Evolutionary conservation across 2,888 invertebrate species (phyloP), one percentile per base, ranked within the genome.

Genomic region (Polydrusus pterygomalis): DNA sequence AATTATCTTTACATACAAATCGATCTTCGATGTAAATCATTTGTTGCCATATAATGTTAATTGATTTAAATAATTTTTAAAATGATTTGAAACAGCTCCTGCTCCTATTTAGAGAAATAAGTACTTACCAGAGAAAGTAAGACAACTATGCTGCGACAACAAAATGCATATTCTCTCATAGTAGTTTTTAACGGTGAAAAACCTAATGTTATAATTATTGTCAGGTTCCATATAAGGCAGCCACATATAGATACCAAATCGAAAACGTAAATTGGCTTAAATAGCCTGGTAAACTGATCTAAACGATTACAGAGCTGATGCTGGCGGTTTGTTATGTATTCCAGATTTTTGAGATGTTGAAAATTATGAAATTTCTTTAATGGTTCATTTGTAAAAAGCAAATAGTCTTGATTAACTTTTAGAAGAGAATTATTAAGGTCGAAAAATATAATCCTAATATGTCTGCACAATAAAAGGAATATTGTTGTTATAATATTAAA

Each of bases 251-350:
- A 25, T 1, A 54, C 5, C 13, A 54, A 1, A n/a, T 11, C 11
- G 30, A 54, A n/a, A 30, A 54, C 54, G 25, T 30, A 54, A 54
- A 54, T 20, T 30, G 54, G 20, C 30, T 54, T 25, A 6, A 54
- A n/a, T 1, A 30, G 30, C n/a, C 13, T 20, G 17, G 30, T 54
- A 7, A 30, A 13, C 30, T 30, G 11, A n/a, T 54, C 54, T 30
- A 54, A 6, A 13, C 15, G 7, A n/a, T 54, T 30, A n/a, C 54
- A 54, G n/a, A 54, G n/a, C 54, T 54, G n/a, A 54, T 25, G n/a
- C 7, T 30, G 20, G 25, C n/a, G 25, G n/a, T 54, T 54, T 13
- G n/a, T 30, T 11, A 30, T 25, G 11, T n/a, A 2, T 30, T 54
- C 54, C 15, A 54, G 3, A 3, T 54, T 30, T 30, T n/a, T 54